A percentile compares a stretch with the other conserved stretches of the same genome.
phyloP scores from a whole-genome alignment of 2,113 vertebrate species.

The Hippoglossus stenolepis region DNA sequence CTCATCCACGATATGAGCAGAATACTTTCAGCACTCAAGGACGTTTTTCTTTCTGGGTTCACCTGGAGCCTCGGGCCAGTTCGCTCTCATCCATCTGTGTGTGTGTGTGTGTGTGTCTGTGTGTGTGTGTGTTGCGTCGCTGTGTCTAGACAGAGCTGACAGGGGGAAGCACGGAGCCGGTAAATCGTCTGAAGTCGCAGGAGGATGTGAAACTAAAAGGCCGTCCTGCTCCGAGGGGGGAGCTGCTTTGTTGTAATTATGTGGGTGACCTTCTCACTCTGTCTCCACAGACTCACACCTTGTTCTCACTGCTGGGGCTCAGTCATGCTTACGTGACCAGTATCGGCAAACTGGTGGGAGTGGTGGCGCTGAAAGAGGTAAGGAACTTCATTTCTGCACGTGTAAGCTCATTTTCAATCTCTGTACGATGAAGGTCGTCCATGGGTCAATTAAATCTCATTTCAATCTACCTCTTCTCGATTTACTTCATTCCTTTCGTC shows the following conservation, averaged over 20 bases:
- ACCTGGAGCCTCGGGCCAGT: neutral
- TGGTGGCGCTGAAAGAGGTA: conserved; percentile 95
- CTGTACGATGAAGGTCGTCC: neutral
- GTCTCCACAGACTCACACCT: conserved; percentile 87
- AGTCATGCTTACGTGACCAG: conserved; percentile 94
- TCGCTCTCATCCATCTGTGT: conserved; percentile 1
- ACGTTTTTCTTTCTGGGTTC: conserved; percentile 3
- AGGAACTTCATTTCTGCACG: neutral
- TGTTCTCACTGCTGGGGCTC: conserved; percentile 93
- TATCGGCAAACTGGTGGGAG: conserved; percentile 93
- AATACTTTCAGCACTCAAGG: conserved; percentile 9
- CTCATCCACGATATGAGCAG: conserved; percentile 9
- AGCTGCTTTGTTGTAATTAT: neutral
- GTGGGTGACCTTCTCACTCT: conserved; percentile 24
- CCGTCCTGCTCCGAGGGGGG: neutral
- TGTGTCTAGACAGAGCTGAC: conserved; percentile 21
- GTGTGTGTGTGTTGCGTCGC: no score
- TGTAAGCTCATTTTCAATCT: no score
- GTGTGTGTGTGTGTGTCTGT: no score
- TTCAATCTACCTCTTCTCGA: neutral
- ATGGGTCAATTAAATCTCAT: neutral
- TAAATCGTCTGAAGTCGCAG: conserved; percentile 17
- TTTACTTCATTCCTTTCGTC: neutral
- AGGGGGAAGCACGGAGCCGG: conserved; percentile 7
- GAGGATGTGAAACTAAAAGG: neutral